Base-by-base conservation (phyloP, 2,113 vertebrate genomes). In the Talpa occidentalis region DNA sequence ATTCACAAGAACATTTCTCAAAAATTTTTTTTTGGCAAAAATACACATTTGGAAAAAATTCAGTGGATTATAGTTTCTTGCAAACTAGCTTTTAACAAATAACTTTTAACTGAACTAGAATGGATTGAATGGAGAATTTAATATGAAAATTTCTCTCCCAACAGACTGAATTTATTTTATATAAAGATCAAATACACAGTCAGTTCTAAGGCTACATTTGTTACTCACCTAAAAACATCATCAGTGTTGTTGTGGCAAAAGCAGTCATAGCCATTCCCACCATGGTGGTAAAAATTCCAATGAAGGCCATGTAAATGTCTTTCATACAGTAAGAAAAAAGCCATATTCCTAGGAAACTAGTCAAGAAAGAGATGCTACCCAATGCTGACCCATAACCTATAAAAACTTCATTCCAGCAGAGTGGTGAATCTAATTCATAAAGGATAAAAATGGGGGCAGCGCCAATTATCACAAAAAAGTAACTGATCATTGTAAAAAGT, bases 351-450 rank as follows among this genome's bases (percentile, higher is more conserved):
- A 99, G 47, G 95, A 99, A 99, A 96, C 99, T 99, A 42, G 92
- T 98, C 76, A 99, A 87, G 56, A 99, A 99, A 40, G 99, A 93
- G 0, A 98, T 80, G 19, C 98, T 99, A 72, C 97, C 98, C 9
- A 99, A 87, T 1, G 99, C 99, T 5, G 99, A 98, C 49, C 99
- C 99, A 4, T 99, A 99, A 83, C 99, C 99, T 87, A 99, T 98
- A 88, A 99, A 98, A 26, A 99, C 98, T 98, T 99, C 99, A 79
- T 97, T 98, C 99, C 99, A 99, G 98, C 99, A 99, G 76, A 99
- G 99, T 0, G 99, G 99, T 37, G 99, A 95, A 15, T 99, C 98
- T 79, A 99, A 98, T 94, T 99, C 99, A 87, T 99, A 99, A 0
- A 99, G 98, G 0, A 98, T 99, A 79, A 99, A 96, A 92, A 99